These are phyloP conservation scores for Carassius carassius DNA, from an alignment of 2,113 vertebrate species.

Conservation along the genomic window DNA sequence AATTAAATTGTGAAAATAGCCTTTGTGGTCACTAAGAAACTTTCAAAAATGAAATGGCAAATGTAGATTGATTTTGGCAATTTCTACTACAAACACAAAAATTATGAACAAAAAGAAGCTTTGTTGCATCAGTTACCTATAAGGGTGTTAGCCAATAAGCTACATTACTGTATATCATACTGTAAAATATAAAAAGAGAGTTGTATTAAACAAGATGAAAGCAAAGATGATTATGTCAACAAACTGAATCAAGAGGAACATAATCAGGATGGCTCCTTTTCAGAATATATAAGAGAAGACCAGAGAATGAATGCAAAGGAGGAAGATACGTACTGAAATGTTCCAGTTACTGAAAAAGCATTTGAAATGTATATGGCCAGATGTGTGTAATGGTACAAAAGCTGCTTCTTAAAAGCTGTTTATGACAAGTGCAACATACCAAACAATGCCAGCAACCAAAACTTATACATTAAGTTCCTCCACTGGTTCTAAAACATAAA, in stretches of 20 bases:
- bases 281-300: not conserved
- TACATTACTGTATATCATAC: not conserved
- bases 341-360: conserved; percentile 27
- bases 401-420: not conserved
- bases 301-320: not conserved
- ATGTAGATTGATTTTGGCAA: not conserved
- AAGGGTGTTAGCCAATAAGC: not conserved
- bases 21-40: not conserved
- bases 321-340: not conserved
- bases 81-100: not conserved
- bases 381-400: not conserved
- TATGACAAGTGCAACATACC: too few relatives aligned
- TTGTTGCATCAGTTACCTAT: not conserved
- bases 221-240: not conserved
- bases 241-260: not conserved
- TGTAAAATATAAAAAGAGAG: not conserved
- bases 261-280: not conserved
- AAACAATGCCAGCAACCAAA: not conserved
- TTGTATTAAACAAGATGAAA: not conserved
- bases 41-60: not conserved
- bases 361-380: not conserved
- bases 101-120: not conserved
- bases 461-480: not conserved
- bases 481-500: too few relatives aligned
- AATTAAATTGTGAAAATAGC: not conserved